Percentiles rank a stretch among this genome's conserved stretches.
These are phyloP conservation scores for Tipula lateralis DNA, from an alignment of 2,888 invertebrate genomes.

Conservation along the genomic window DNA sequence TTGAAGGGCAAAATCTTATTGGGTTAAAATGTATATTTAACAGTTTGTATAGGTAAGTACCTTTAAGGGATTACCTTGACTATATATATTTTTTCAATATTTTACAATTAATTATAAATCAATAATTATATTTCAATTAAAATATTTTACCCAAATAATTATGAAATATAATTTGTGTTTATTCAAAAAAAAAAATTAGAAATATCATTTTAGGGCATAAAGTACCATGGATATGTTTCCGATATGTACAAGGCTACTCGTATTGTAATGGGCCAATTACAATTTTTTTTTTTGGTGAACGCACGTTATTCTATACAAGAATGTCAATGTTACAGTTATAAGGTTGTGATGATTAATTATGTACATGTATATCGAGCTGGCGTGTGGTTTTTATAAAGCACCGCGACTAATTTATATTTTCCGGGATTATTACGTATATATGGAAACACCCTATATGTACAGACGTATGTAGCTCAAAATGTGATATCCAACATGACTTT, in stretches of 20 bases:
- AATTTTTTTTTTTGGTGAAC: not conserved
- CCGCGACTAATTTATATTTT: not conserved
- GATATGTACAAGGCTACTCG: not conserved
- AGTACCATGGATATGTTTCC: not conserved
- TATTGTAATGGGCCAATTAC: not conserved
- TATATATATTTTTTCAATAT: not conserved
- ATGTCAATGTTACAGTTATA: not conserved
- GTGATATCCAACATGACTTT: not conserved
- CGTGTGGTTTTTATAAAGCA: not conserved
- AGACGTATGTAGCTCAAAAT: not conserved
- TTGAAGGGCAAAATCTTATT: not conserved
- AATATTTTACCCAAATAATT: not conserved
- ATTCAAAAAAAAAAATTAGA: not conserved
- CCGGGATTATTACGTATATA: not conserved
- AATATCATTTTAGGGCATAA: constrained; percentile 6
- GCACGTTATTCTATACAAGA: not conserved
- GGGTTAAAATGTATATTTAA: not conserved
- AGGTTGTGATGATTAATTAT: not conserved
- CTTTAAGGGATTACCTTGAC: constrained; percentile 19
- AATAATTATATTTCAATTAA: constrained; percentile 24
- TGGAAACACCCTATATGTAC: not conserved
- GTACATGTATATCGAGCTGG: no score
- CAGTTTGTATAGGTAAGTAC: constrained; percentile 20
- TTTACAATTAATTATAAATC: constrained; percentile 9
- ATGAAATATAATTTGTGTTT: not conserved